Evolutionary conservation across 2,113 vertebrate species (phyloP).

Genomic region (Paramisgurnus dabryanus): DNA sequence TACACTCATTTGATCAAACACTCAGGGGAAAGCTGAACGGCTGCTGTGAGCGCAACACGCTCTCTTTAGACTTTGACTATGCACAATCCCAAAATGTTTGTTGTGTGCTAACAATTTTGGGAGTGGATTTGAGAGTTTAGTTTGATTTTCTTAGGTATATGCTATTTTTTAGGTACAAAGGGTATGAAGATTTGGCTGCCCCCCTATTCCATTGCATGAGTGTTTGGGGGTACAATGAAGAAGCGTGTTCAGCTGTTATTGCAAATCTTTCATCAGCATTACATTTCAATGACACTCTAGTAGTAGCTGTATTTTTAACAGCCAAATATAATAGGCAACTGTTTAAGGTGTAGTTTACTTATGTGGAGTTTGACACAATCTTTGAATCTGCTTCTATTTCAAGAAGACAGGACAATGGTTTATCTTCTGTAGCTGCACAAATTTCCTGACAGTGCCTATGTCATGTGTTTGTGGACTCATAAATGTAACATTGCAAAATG

Average conservation of each 20-base stretch:
- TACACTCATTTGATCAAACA: slow-evolving; percentile 10
- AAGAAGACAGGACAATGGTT: background rate
- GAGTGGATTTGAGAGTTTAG: background rate
- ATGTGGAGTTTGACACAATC: background rate
- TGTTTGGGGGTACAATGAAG: background rate
- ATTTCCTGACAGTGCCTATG: background rate
- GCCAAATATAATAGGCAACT: background rate
- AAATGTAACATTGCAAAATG: slow-evolving; percentile 14
- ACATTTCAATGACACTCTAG: slow-evolving; percentile 6
- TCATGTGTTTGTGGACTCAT: background rate
- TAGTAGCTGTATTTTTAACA: slow-evolving; percentile 2
- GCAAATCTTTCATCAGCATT: background rate
- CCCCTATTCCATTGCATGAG: background rate
- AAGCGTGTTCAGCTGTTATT: slow-evolving; percentile 13
- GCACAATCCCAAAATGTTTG: slow-evolving; percentile 18
- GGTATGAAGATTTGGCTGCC: background rate
- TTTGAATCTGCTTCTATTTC: background rate
- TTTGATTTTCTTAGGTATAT: slow-evolving; percentile 10
- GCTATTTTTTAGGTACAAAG: background rate
- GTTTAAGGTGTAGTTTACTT: slow-evolving; percentile 5
- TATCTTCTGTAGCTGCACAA: background rate
- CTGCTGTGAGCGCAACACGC: slow-evolving; percentile 22
- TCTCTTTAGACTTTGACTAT: slow-evolving; percentile 17
- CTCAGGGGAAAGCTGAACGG: slow-evolving; percentile 29
- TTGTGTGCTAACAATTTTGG: background rate